A percentile compares a stretch with the other conserved stretches of the same genome.
Evolutionary conservation across 2,797 vertebrate species (phyloP).

Genomic region (Oreochromis grahami): DNA sequence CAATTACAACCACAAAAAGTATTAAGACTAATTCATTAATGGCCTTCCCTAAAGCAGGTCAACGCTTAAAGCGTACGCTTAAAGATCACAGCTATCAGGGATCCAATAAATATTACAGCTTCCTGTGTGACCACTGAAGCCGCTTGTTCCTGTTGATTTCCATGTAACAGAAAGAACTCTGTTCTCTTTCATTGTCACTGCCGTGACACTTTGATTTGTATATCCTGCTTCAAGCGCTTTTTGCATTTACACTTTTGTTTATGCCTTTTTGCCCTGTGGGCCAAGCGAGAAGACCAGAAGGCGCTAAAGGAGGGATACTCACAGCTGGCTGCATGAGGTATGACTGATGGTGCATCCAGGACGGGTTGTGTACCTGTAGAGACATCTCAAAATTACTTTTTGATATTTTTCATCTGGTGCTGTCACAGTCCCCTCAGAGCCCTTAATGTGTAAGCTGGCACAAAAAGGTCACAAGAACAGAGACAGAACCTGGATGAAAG

Average conservation of each 20-base stretch:
- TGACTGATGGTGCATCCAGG: slow-evolving; percentile 96
- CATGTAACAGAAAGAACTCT: background rate
- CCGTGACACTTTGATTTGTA: background rate
- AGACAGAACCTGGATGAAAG: slow-evolving; percentile 79
- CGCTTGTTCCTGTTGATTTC: background rate
- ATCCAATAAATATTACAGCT: background rate
- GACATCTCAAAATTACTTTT: background rate
- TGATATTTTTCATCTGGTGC: background rate
- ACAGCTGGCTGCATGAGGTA: slow-evolving; percentile 97
- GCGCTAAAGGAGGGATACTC: slow-evolving; percentile 38
- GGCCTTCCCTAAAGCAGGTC: background rate
- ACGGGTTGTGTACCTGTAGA: slow-evolving; percentile 84
- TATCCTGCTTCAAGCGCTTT: background rate
- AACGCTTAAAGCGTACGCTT: background rate
- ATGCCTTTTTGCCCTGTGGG: background rate
- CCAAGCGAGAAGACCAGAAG: background rate
- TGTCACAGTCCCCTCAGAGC: slow-evolving; percentile 70
- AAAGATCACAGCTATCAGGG: background rate
- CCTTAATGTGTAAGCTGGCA: slow-evolving; percentile 80
- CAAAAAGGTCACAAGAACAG: slow-evolving; percentile 76
- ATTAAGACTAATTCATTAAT: background rate
- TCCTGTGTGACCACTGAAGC: background rate
- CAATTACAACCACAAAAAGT: background rate
- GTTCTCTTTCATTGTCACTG: background rate
- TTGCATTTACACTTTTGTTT: background rate